These are phyloP conservation scores for Yasuhikotakia modesta DNA, from an alignment of 2,797 vertebrate species.

Conservation along the genomic window DNA sequence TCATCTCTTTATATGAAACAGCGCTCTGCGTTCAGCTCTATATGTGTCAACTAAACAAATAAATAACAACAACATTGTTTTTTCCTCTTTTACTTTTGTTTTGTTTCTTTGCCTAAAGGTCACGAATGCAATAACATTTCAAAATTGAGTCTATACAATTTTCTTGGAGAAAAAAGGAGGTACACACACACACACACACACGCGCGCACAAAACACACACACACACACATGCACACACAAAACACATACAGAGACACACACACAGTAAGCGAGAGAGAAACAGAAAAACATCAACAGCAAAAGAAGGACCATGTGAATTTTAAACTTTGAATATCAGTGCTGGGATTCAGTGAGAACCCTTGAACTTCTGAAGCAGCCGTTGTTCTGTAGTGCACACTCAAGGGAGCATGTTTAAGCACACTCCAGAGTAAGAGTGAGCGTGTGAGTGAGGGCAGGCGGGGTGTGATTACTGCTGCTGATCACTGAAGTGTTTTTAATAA, in stretches of 20 bases:
- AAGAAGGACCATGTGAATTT: slow-evolving; percentile 7
- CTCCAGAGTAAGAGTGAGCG: slow-evolving; percentile 24
- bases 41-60: slow-evolving; percentile 35
- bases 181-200: not conserved
- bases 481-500: slow-evolving; percentile 41
- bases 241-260: no score
- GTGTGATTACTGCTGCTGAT: slow-evolving; percentile 32
- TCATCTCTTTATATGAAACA: slow-evolving; percentile 28
- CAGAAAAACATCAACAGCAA: slow-evolving; percentile 15
- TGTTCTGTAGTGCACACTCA: slow-evolving; percentile 27
- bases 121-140: not conserved
- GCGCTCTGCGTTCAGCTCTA: not conserved
- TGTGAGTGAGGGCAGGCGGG: slow-evolving; percentile 11
- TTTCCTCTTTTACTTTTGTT: slow-evolving; percentile 1
- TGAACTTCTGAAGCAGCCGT: slow-evolving; percentile 31
- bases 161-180: not conserved
- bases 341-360: slow-evolving; percentile 13
- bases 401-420: slow-evolving; percentile 30
- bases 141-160: slow-evolving; percentile 22
- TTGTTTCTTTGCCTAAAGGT: slow-evolving; percentile 37
- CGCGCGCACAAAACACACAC: no score
- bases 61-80: slow-evolving; percentile 30
- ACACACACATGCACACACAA: no score
- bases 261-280: not conserved
- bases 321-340: slow-evolving; percentile 24